Base-by-base conservation (phyloP, 1,140 invertebrate species). In the Brachionus paranguensis region DNA sequence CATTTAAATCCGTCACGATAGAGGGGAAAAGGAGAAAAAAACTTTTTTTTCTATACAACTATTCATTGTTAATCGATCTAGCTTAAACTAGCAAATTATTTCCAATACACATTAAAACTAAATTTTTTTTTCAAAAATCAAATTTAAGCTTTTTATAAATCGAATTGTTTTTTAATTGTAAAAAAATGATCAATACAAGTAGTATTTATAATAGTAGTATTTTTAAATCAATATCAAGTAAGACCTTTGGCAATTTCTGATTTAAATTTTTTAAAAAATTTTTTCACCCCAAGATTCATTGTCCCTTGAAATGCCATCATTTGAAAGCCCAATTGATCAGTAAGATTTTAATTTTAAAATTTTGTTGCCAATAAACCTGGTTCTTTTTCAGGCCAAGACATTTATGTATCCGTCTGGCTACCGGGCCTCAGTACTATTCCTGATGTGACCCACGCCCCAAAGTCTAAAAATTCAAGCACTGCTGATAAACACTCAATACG, bases 391-490 rank as follows among this genome's bases (percentile, higher is more conserved):
- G 88, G 83, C 85, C 83, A 70, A 87, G 91, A 84, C 92, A 92
- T 87, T 95, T 93, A 89, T 93, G 92, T 92, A 93, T 95, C 92
- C 93, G 93, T 93, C 94, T 97, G 93, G 95, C 95, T 91, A 93
- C 95, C 92, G 95, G 95, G 95, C 95, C 95, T 96, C 95, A 93
- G 95, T 96, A 94, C 94, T 94, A 93, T 92, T 94, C 94, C 95
- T 96, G 95, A 95, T 94, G 94, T 91, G 91, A 93, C 94, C 93
- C 93, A 93, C 91, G 92, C 92, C 92, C 24, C 60, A 14, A 14
- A 24, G 47, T 68, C 45, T 37, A 53, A 27, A 72, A 68, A 27
- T 72, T 72, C 50, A 68, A 68, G 27, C 60, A 60, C 53, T 79
- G 53, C 53, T 60, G 53, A 79, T 79, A 60, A 79, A 76, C 72